A percentile compares a stretch with the other conserved stretches of the same genome.
Conservation (phyloP, 2,113 vertebrate species). For the Pseudopipra pipra region DNA sequence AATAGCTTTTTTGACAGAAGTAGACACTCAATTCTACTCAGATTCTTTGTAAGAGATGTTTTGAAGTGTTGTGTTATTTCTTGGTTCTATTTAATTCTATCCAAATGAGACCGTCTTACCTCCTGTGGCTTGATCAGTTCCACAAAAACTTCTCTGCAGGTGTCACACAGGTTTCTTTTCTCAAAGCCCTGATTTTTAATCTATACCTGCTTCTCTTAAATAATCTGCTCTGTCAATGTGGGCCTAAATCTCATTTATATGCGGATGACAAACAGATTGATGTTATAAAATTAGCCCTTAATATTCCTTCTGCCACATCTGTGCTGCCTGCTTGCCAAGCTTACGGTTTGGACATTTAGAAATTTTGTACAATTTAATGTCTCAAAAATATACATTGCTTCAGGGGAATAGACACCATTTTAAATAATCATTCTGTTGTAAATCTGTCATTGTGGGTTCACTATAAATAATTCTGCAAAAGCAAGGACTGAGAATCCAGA, state of each 20-base stretch:
- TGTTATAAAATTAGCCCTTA: constrained; percentile 65
- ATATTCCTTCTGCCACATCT: constrained; percentile 67
- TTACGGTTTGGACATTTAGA: constrained; percentile 52
- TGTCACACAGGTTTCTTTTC: background rate
- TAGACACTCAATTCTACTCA: background rate
- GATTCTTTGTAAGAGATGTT: background rate
- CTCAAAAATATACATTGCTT: constrained; percentile 8
- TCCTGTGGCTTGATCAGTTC: background rate
- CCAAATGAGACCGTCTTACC: background rate
- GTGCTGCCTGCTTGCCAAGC: constrained; percentile 54
- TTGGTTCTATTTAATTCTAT: background rate
- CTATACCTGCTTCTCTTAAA: background rate
- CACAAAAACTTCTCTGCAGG: background rate
- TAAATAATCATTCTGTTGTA: background rate
- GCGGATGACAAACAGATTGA: constrained; percentile 65
- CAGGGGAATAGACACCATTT: background rate
- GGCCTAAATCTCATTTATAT: constrained; percentile 57
- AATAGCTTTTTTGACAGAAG: background rate
- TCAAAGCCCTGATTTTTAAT: constrained; percentile 17
- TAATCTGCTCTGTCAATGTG: constrained; percentile 38
- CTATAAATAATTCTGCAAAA: background rate
- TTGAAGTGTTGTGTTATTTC: background rate
- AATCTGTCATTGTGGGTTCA: background rate
- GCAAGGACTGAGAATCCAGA: background rate
- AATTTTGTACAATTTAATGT: constrained; percentile 34